Conservation (phyloP, 2,797 vertebrate species). For the Onychomys leucogaster region DNA sequence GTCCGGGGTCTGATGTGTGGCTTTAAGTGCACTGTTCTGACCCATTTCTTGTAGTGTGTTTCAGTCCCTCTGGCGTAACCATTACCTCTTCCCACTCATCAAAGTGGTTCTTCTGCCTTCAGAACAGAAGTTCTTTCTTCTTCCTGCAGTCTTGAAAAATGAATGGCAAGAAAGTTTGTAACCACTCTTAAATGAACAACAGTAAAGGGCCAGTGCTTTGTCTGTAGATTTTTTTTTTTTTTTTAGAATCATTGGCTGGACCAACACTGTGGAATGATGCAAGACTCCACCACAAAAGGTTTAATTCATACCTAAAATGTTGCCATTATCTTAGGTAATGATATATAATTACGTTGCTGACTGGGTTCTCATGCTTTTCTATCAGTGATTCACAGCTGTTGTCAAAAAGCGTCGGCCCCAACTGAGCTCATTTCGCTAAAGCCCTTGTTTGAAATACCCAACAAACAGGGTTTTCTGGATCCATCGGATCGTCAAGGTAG, state of each 20-base stretch:
- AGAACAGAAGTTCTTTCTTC: not conserved
- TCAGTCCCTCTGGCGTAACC: not conserved
- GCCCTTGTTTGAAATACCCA: slow-evolving; percentile 63
- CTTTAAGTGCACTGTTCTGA: not conserved
- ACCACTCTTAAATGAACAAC: slow-evolving; percentile 39
- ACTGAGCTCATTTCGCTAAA: slow-evolving; percentile 78
- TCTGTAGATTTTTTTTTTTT: slow-evolving; percentile 32
- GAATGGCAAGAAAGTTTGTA: slow-evolving; percentile 60
- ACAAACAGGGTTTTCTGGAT: slow-evolving; percentile 76
- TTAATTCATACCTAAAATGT: slow-evolving; percentile 85
- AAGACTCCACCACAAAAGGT: slow-evolving; percentile 82
- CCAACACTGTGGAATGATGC: slow-evolving; percentile 78
- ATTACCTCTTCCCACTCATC: not conserved
- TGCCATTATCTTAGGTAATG: slow-evolving; percentile 87
- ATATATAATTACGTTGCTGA: slow-evolving; percentile 85
- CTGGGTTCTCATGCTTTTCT: slow-evolving; percentile 83
- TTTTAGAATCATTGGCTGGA: slow-evolving; percentile 62
- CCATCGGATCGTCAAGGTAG: slow-evolving; percentile 67
- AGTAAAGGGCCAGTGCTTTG: slow-evolving; percentile 37
- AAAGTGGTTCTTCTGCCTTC: not conserved
- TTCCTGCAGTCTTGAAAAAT: slow-evolving; percentile 17
- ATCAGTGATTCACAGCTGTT: slow-evolving; percentile 82
- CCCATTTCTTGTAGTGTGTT: not conserved
- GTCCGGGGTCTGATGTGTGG: not conserved
- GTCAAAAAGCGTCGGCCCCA: slow-evolving; percentile 79